Evolutionary conservation across 2,888 invertebrate species (phyloP).

Genomic region (Capitulum mitella): DNA sequence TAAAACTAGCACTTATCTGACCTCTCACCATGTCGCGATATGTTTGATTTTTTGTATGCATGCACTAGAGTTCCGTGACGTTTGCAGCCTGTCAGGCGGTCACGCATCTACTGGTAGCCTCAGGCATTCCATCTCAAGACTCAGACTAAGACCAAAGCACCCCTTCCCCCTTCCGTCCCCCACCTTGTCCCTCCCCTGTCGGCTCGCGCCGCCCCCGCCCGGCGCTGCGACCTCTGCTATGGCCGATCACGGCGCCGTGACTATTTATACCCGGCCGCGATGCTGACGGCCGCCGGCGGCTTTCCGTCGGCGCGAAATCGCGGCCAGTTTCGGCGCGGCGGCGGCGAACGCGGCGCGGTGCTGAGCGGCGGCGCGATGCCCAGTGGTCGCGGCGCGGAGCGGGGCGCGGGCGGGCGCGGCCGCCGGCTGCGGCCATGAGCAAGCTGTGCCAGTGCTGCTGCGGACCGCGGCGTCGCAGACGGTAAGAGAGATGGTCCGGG

Average conservation of each 20-base stretch:
- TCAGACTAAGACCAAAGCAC: no score
- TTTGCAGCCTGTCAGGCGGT: no score
- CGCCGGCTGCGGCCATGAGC: not conserved
- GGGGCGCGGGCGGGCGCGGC: not conserved
- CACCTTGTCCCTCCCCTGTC: not conserved
- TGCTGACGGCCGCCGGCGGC: not conserved
- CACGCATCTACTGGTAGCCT: no score
- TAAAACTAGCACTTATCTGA: no score
- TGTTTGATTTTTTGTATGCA: no score
- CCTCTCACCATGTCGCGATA: no score
- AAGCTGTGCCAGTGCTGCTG: constrained; percentile 5
- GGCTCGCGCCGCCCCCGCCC: no score
- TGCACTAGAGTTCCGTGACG: no score
- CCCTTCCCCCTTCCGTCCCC: not conserved
- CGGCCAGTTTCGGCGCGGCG: not conserved
- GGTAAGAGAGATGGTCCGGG: not conserved
- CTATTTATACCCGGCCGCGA: not conserved
- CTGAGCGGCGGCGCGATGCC: not conserved
- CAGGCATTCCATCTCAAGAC: no score
- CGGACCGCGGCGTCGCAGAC: not conserved
- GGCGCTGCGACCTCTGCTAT: no score
- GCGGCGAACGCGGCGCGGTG: not conserved
- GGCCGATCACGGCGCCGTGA: no score
- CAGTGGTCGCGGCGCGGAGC: not conserved
- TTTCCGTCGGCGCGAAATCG: not conserved